Conservation (phyloP, 2,113 vertebrate species). For the Leptobrachium leishanense region DNA sequence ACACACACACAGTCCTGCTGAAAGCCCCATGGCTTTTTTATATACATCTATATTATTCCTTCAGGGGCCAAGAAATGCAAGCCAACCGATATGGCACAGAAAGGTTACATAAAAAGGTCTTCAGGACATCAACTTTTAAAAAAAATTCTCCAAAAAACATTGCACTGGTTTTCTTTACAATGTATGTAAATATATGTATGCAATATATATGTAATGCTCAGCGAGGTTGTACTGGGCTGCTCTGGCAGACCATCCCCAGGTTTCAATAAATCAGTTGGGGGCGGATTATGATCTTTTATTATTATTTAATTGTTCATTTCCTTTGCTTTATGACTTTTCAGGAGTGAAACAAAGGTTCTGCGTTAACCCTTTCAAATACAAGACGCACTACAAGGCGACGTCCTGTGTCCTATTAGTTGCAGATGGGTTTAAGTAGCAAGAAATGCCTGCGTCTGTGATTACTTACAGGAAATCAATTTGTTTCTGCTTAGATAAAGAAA, state of each 20-base stretch:
- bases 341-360: not conserved
- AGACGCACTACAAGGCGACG: not conserved
- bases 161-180: no score
- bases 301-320: conserved; percentile 30
- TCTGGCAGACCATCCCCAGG: not conserved
- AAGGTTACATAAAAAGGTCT: no score
- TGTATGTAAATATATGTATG: not conserved
- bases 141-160: not conserved
- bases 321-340: conserved; percentile 20
- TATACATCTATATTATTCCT: no score
- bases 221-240: not conserved
- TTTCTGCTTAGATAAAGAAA: conserved; percentile 14
- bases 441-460: conserved; percentile 1
- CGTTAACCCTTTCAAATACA: conserved; percentile 7
- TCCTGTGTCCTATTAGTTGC: conserved; percentile 5
- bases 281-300: conserved; percentile 18
- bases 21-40: no score
- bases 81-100: no score
- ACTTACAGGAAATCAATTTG: conserved; percentile 23
- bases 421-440: not conserved
- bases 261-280: conserved; percentile 4
- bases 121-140: no score
- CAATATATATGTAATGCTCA: not conserved
- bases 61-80: no score
- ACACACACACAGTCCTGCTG: no score